A percentile compares a stretch with the other conserved stretches of the same genome.
phyloP scores from a whole-genome alignment of 30 jellyfish, hydroid and myxozoan genomes.

The Hydractinia echinata region DNA sequence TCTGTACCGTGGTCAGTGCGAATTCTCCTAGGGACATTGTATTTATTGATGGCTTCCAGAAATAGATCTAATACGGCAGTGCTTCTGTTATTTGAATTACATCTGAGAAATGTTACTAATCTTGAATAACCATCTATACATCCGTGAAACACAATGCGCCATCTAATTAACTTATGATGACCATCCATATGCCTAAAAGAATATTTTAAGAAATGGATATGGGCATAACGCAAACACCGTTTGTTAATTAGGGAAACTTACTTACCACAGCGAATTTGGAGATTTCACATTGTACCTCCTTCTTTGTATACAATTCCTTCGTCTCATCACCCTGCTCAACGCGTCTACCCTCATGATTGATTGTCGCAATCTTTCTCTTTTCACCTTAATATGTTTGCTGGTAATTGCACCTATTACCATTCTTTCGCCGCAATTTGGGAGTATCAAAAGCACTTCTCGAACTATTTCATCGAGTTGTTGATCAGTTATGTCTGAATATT shows the following conservation, averaged over 20 bases:
- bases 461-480: not conserved
- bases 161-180: constrained; percentile 37
- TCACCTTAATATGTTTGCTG: not conserved
- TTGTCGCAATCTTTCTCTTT: not conserved
- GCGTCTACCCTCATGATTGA: no score
- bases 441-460: not conserved
- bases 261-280: not conserved
- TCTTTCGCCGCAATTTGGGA: not conserved
- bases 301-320: no score
- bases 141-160: constrained; percentile 35
- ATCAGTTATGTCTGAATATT: not conserved
- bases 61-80: constrained; percentile 15
- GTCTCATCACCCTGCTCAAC: constrained; percentile 15
- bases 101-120: constrained; percentile 1
- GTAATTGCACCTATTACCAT: not conserved
- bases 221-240: no score
- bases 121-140: constrained; percentile 38
- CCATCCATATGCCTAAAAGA: no score
- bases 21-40: not conserved
- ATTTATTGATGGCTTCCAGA: constrained; percentile 17
- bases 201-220: no score
- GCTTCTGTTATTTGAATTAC: constrained; percentile 23
- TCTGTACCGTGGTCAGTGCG: constrained; percentile 42
- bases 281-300: constrained; percentile 13
- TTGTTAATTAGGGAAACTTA: not conserved